These are phyloP conservation scores for Apeltes quadracus DNA, from an alignment of 2,113 vertebrate genomes.

Conservation along the genomic window DNA sequence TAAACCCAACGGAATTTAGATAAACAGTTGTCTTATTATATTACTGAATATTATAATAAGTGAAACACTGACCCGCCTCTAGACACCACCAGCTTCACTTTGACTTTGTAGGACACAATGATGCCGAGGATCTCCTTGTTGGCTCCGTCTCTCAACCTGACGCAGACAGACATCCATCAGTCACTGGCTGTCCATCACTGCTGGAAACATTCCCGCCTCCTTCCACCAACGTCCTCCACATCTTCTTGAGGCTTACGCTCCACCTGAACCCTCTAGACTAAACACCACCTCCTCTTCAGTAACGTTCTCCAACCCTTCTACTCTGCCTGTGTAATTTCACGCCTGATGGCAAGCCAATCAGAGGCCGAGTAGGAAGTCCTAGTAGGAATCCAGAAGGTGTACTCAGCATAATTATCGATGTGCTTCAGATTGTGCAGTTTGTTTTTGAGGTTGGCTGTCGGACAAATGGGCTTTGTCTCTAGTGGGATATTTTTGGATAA, in stretches of 20 bases:
- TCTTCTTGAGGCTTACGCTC: no score
- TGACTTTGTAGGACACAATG: constrained; percentile 97
- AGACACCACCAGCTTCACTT: constrained; percentile 97
- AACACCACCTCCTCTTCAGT: no score
- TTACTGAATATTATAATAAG: not conserved
- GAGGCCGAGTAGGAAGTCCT: not conserved
- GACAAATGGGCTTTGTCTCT: no score
- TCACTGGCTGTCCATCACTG: not conserved
- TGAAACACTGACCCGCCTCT: constrained; percentile 89
- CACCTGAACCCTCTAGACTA: no score
- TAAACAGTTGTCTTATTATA: not conserved
- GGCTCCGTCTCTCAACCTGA: constrained; percentile 91
- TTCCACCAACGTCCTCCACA: no score
- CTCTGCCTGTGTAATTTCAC: not conserved
- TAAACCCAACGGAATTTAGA: no score
- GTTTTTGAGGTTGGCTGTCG: not conserved
- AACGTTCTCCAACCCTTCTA: no score
- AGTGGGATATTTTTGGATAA: no score
- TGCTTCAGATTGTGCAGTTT: not conserved
- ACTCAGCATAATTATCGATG: not conserved
- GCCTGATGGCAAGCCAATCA: not conserved
- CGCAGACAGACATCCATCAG: not conserved
- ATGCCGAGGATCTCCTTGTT: constrained; percentile 95
- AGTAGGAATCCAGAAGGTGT: not conserved
- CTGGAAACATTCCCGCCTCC: no score